A percentile compares a stretch with the other conserved stretches of the same genome.
These are phyloP conservation scores for Alosa alosa DNA, from an alignment of 2,113 vertebrate genomes.

Conservation along the genomic window DNA sequence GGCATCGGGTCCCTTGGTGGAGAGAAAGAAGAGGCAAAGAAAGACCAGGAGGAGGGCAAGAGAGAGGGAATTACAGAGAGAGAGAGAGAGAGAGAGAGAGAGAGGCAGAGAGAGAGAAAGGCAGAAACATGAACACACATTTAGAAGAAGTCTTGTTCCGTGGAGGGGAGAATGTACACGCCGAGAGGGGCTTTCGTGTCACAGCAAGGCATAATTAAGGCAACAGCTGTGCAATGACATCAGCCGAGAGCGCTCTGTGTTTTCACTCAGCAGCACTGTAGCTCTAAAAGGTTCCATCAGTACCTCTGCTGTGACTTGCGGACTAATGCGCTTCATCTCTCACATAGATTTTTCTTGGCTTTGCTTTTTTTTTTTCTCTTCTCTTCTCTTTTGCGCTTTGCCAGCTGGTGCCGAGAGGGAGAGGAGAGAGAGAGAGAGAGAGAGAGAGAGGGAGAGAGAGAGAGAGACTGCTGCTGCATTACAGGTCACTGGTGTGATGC, in stretches of 20 bases:
- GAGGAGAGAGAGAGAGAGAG: too few relatives aligned
- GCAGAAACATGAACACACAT: conserved; percentile 18
- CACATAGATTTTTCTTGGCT: neutral
- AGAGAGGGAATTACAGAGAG: neutral
- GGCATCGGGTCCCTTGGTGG: conserved; percentile 33
- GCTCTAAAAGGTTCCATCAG: conserved; percentile 63
- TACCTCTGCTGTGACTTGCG: conserved; percentile 55
- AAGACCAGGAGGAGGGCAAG: neutral
- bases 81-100: conserved; percentile 10
- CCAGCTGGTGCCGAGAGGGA: conserved; percentile 46
- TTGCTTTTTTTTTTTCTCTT: neutral
- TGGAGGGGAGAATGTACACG: conserved; percentile 25
- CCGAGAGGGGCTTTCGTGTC: conserved; percentile 17
- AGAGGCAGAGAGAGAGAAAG: neutral
- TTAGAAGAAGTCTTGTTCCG: conserved; percentile 26
- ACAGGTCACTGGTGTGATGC: conserved; percentile 35
- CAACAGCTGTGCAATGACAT: conserved; percentile 68
- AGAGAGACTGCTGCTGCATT: conserved; percentile 23
- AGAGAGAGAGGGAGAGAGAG: conserved; percentile 15
- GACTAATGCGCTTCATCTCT: conserved; percentile 56
- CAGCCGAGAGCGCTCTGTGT: conserved; percentile 54
- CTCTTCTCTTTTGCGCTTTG: conserved; percentile 32
- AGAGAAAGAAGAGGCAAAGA: neutral
- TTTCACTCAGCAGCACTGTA: conserved; percentile 57
- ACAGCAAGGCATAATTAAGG: conserved; percentile 32